A percentile compares a stretch with the other conserved stretches of the same genome.
Evolutionary conservation across 2,113 vertebrate genomes (phyloP).

Genomic region (Acrocephalus arundinaceus): DNA sequence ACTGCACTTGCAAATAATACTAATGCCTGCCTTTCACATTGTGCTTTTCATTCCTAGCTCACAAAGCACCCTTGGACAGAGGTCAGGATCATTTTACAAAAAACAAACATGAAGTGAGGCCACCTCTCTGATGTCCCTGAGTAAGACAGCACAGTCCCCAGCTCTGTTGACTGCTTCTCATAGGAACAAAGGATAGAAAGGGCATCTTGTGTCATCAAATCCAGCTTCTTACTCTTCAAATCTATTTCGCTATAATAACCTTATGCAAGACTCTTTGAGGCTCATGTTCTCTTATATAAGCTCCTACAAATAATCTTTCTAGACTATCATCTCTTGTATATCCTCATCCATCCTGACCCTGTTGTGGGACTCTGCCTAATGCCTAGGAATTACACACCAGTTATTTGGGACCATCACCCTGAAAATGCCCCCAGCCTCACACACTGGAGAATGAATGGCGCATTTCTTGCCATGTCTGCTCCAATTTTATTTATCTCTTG

Average conservation of each 20-base stretch:
- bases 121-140: neutral
- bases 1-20: neutral
- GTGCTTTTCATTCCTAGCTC: neutral
- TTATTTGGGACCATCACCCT: neutral
- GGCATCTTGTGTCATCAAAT: conserved; percentile 46
- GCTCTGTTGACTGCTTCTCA: neutral
- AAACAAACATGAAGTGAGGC: conserved; percentile 25
- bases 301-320: conserved; percentile 1
- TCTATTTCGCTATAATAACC: conserved; percentile 20
- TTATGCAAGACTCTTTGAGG: neutral
- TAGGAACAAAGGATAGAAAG: conserved; percentile 40
- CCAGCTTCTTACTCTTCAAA: conserved; percentile 37
- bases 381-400: neutral
- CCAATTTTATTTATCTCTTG: neutral
- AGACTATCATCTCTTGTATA: neutral
- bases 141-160: neutral
- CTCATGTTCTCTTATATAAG: neutral
- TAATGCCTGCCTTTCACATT: neutral
- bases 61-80: neutral
- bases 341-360: neutral
- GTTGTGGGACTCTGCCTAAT: neutral
- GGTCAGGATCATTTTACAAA: conserved; percentile 4
- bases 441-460: neutral
- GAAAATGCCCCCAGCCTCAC: neutral
- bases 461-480: neutral